phyloP scores from a whole-genome alignment of 2,888 invertebrate genomes.

The Andrena haemorrhoa region DNA sequence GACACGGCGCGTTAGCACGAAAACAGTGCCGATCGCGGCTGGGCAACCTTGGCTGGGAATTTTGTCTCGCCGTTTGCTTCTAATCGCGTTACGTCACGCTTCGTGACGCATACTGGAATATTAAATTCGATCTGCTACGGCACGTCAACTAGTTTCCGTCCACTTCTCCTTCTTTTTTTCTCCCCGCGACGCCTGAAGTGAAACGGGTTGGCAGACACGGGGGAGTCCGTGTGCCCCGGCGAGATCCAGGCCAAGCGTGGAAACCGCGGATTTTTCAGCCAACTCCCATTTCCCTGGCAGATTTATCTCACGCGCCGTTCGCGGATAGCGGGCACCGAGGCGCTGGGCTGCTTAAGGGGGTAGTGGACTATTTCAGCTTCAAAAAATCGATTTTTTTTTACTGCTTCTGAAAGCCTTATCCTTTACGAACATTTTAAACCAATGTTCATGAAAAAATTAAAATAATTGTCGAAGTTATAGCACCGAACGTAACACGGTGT shows the following conservation, averaged over 20 bases:
- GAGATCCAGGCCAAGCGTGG: constrained; percentile 48
- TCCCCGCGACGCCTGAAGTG: neutral
- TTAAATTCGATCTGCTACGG: neutral
- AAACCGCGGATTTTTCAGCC: constrained; percentile 31
- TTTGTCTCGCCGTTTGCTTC: constrained; percentile 1
- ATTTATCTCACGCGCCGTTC: constrained; percentile 45
- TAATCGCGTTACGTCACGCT: constrained; percentile 1
- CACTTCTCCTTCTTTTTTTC: neutral
- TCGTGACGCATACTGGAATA: neutral
- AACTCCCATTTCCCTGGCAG: constrained; percentile 39
- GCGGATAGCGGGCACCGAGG: constrained; percentile 20
- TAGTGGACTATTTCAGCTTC: too few relatives aligned
- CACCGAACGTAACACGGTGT: too few relatives aligned
- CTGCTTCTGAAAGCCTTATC: too few relatives aligned
- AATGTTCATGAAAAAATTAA: too few relatives aligned
- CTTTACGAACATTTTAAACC: too few relatives aligned
- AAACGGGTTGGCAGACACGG: neutral
- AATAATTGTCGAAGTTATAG: too few relatives aligned
- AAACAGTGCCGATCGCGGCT: neutral
- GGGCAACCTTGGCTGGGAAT: constrained; percentile 5
- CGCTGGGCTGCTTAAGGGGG: neutral
- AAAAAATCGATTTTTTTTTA: too few relatives aligned
- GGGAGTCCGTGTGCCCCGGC: neutral
- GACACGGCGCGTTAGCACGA: neutral
- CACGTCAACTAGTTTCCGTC: neutral